Percentiles rank a stretch among this genome's conserved stretches.
Conservation (phyloP, 2,113 vertebrate species). For the Ophiodon elongatus region DNA sequence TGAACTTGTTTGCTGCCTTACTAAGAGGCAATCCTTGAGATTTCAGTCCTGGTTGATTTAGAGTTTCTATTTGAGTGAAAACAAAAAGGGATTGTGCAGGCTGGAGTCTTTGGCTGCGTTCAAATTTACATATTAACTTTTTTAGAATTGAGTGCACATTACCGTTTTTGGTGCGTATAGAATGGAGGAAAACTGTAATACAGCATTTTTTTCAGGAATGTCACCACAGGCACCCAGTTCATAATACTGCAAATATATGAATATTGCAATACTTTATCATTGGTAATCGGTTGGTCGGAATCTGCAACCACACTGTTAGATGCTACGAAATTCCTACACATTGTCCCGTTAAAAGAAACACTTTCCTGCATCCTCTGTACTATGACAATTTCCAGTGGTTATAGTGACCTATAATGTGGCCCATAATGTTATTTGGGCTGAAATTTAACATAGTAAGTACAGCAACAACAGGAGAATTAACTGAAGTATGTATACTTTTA, state of each 20-base stretch:
- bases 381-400: background rate
- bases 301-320: too few relatives aligned
- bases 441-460: background rate
- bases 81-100: background rate
- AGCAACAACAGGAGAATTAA: background rate
- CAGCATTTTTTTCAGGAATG: too few relatives aligned
- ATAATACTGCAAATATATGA: too few relatives aligned
- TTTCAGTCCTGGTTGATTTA: background rate
- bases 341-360: too few relatives aligned
- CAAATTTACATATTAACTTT: background rate
- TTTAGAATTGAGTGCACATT: background rate
- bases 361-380: background rate
- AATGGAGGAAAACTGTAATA: too few relatives aligned
- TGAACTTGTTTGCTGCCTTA: background rate
- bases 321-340: too few relatives aligned
- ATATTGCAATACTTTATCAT: too few relatives aligned
- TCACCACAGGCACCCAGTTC: too few relatives aligned
- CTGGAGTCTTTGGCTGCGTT: background rate
- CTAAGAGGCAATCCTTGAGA: background rate
- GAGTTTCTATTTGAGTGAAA: background rate
- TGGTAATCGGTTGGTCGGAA: too few relatives aligned
- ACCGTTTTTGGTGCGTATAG: background rate
- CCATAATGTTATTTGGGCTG: background rate
- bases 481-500: slow-evolving; percentile 2
- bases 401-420: too few relatives aligned